Evolutionary conservation across 1,140 invertebrate genomes (phyloP), one percentile per base, ranked within the genome.

Genomic region (Pseudobourletiella spinata): DNA sequence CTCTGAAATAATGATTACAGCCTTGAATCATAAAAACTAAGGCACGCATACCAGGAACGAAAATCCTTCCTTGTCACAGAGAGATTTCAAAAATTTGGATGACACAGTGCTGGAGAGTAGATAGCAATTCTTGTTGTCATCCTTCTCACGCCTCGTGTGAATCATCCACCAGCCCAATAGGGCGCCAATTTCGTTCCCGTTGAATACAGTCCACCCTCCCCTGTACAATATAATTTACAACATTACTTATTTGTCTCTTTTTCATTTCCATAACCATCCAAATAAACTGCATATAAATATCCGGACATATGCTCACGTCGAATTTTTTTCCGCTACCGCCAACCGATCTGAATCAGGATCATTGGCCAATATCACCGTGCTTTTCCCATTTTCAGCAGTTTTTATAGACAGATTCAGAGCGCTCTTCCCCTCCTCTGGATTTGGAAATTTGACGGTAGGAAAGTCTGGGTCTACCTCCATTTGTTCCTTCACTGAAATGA

Each of bases 271-370:
- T n/a, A n/a, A n/a, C n/a, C n/a, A n/a, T n/a, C n/a, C 3, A 35
- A 63, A 29, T 11, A 42, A 3, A 39, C 20, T 44, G 29, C 6
- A 39, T 28, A n/a, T 22, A 15, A 14, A 20, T 4, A n/a, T n/a
- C n/a, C n/a, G n/a, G n/a, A n/a, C n/a, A n/a, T n/a, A n/a, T 15
- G 29, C 43, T 18, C 35, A 62, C 60, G 2, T 57, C 48, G 3
- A 56, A 22, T 79, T 76, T 75, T 83, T 85, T 76, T 95, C 91
- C 3, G 95, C 95, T 46, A 94, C 83, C 15, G 95, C 95, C 57
- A 98, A 78, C 58, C 97, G 81, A 79, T 99, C 97, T 6, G 96
- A 95, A 78, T 99, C 97, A 14, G 97, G 97, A 79, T 99, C 97
- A 79, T 99, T 99, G 0, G 95, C 95, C 20, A 99, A 75, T 69